A percentile compares a stretch with the other conserved stretches of the same genome.
Evolutionary conservation across 2,888 invertebrate genomes (phyloP).

Genomic region (Cheilosia grossa): DNA sequence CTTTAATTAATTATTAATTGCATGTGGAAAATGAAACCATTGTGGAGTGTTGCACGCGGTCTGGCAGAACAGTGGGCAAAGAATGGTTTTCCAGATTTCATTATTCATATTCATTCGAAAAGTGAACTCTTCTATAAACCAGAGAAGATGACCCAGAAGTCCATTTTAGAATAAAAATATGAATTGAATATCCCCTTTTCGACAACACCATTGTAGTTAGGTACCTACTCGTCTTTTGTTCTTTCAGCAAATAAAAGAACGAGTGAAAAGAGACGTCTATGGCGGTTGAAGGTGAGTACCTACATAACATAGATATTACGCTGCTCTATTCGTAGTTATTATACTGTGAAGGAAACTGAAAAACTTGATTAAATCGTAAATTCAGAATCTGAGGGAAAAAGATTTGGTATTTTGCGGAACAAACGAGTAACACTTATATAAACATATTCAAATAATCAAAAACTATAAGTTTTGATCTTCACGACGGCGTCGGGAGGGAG

Average conservation of each 20-base stretch:
- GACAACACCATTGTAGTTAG: not conserved
- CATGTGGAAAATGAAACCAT: constrained; percentile 12
- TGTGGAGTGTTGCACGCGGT: not conserved
- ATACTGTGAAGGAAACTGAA: too few species aligned
- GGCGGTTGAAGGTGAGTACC: too few species aligned
- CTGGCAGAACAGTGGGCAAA: not conserved
- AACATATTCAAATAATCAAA: too few species aligned
- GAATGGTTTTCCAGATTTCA: not conserved
- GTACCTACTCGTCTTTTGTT: not conserved
- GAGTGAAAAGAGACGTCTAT: not conserved
- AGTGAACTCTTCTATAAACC: constrained; percentile 6
- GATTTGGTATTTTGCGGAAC: too few species aligned
- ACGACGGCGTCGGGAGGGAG: too few species aligned
- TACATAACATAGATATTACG: too few species aligned
- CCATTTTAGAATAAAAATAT: constrained; percentile 9
- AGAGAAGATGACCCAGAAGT: constrained; percentile 18
- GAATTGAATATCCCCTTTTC: not conserved
- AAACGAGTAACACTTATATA: too few species aligned
- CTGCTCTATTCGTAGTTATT: too few species aligned
- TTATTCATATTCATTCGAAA: constrained; percentile 51
- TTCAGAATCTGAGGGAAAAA: too few species aligned
- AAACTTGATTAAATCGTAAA: too few species aligned
- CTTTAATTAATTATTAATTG: constrained; percentile 63
- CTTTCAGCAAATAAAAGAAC: not conserved
- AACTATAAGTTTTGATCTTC: too few species aligned